Evolutionary conservation across 1,140 invertebrate species (phyloP).

Genomic region (Dryas iulia): DNA sequence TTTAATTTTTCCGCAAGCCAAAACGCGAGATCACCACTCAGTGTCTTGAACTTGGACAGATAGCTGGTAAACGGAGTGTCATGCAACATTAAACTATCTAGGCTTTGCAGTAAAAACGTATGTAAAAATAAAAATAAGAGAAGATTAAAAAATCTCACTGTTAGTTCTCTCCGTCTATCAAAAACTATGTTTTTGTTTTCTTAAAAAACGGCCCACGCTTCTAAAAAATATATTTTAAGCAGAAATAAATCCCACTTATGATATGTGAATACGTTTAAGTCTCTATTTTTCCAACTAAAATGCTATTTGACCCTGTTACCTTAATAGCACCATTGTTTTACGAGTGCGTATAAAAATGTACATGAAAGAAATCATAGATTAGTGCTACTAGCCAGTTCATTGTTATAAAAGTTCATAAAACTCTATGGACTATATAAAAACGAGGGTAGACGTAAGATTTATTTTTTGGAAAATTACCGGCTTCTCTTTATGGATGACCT

Average conservation of each 20-base stretch:
- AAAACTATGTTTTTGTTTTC: too few relatives aligned
- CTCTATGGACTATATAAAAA: neutral
- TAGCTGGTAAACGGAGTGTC: too few relatives aligned
- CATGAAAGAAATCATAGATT: constrained; percentile 1
- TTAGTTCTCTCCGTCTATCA: too few relatives aligned
- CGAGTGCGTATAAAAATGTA: neutral
- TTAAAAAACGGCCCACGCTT: neutral
- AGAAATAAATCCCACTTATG: neutral
- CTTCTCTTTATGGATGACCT: neutral
- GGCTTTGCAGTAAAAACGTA: too few relatives aligned
- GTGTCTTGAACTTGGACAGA: too few relatives aligned
- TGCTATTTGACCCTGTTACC: neutral
- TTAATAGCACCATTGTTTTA: neutral
- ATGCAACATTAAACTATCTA: too few relatives aligned
- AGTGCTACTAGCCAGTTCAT: neutral
- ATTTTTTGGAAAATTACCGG: neutral
- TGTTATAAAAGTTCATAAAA: neutral
- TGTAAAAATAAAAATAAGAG: too few relatives aligned
- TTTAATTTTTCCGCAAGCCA: too few relatives aligned
- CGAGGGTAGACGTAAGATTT: neutral
- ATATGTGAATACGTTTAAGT: neutral
- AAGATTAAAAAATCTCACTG: too few relatives aligned
- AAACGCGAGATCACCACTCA: too few relatives aligned
- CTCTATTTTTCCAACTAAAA: neutral
- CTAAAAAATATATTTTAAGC: too few relatives aligned